Conservation (phyloP, 2,888 invertebrate species). For the Platycheirus albimanus region DNA sequence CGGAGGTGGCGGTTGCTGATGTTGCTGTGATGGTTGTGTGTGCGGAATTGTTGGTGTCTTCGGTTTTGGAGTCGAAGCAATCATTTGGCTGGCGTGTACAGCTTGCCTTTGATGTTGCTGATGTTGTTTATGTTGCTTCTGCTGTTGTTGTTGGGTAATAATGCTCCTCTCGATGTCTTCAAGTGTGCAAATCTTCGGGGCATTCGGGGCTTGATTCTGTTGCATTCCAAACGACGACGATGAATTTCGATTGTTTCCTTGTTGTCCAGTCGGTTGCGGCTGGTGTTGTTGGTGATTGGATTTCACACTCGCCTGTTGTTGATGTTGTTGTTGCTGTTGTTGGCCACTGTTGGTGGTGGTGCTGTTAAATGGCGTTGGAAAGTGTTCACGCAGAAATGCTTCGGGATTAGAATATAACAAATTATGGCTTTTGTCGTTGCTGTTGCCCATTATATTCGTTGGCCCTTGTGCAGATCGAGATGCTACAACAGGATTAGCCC, state of each 20-base stretch:
- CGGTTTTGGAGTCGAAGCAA: constrained; percentile 74
- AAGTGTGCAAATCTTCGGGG: constrained; percentile 81
- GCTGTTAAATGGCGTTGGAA: constrained; percentile 78
- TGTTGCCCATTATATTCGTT: constrained; percentile 55
- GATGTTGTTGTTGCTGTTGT: constrained; percentile 60
- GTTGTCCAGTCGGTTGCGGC: constrained; percentile 33
- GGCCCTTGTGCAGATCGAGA: constrained; percentile 39
- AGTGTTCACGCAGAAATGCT: constrained; percentile 78
- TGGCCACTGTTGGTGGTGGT: constrained; percentile 69
- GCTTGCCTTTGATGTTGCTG: constrained; percentile 74
- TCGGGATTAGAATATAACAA: constrained; percentile 76
- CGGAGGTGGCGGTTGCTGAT: constrained; percentile 47
- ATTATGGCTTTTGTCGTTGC: constrained; percentile 47
- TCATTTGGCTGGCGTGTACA: constrained; percentile 67
- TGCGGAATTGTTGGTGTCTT: constrained; percentile 74
- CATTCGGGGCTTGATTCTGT: constrained; percentile 62
- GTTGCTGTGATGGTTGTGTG: constrained; percentile 61
- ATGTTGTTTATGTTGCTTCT: constrained; percentile 77
- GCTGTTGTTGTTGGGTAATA: constrained; percentile 80
- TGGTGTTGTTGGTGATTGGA: constrained; percentile 14
- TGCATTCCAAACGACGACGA: constrained; percentile 77
- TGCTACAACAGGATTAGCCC: constrained; percentile 81
- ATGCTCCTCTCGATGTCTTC: constrained; percentile 82
- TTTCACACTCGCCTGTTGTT: not conserved
- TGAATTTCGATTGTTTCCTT: constrained; percentile 61